phyloP scores from a whole-genome alignment of 2,113 vertebrate species.

The Gallinago undulata region DNA sequence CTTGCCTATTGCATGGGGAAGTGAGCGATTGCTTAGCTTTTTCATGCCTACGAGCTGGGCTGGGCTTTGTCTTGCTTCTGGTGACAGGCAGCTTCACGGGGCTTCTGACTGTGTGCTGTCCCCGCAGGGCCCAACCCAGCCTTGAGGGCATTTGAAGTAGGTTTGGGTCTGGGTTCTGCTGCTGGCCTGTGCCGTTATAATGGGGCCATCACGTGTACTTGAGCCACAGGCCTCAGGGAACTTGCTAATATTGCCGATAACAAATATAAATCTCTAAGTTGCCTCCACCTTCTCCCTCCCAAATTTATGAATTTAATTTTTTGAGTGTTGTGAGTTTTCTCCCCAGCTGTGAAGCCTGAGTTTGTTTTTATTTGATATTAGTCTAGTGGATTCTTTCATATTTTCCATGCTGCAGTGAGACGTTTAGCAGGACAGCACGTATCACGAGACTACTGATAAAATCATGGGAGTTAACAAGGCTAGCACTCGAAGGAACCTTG shows the following conservation, averaged over 20 bases:
- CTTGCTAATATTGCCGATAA: background rate
- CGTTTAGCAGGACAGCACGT: background rate
- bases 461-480: background rate
- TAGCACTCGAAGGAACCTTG: background rate
- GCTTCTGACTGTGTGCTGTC: background rate
- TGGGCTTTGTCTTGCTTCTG: conserved; percentile 1
- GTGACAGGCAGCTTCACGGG: background rate
- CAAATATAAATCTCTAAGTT: background rate
- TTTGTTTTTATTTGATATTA: background rate
- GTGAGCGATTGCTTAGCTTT: background rate
- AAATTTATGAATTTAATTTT: background rate
- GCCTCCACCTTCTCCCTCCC: background rate
- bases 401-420: background rate
- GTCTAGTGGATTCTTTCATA: background rate
- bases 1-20: background rate
- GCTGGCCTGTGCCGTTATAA: background rate
- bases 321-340: background rate
- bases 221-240: background rate
- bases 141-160: background rate
- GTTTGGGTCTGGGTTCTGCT: background rate
- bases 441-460: conserved; percentile 30
- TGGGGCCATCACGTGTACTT: rapidly evolving
- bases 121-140: background rate
- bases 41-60: background rate
- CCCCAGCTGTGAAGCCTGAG: background rate